phyloP scores from a whole-genome alignment of 2,113 vertebrate genomes.

The Sula dactylatra region DNA sequence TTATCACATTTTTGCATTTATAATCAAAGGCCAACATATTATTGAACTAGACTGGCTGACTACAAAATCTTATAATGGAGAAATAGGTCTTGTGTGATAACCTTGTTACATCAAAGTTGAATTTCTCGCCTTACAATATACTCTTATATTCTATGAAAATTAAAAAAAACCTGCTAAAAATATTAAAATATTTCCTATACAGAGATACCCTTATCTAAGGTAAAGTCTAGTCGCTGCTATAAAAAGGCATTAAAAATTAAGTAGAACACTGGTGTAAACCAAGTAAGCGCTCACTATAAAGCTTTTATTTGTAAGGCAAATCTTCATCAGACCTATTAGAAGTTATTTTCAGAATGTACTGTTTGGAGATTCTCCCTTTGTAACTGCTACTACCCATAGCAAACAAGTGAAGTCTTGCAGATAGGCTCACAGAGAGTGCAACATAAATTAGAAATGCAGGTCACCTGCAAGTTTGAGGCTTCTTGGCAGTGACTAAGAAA shows the following conservation, averaged over 20 bases:
- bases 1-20: not conserved
- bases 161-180: slow-evolving; percentile 61
- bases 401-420: not conserved
- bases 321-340: slow-evolving; percentile 5
- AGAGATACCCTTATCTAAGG: slow-evolving; percentile 38
- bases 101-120: not conserved
- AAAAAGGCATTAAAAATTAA: slow-evolving; percentile 66
- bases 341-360: not conserved
- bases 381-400: not conserved
- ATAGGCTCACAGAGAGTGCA: not conserved
- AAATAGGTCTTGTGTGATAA: not conserved
- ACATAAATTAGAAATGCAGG: not conserved
- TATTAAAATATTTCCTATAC: slow-evolving; percentile 62
- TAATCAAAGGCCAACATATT: slow-evolving; percentile 28
- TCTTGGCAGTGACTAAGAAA: not conserved
- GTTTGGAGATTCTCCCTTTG: not conserved
- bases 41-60: slow-evolving; percentile 2
- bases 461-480: not conserved
- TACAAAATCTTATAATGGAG: not conserved
- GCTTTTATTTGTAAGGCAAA: slow-evolving; percentile 45
- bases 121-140: slow-evolving; percentile 22
- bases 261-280: slow-evolving; percentile 31
- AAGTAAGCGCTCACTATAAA: not conserved
- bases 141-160: slow-evolving; percentile 43
- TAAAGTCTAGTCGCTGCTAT: slow-evolving; percentile 41